phyloP scores from a whole-genome alignment of 2,888 invertebrate species.

The Eulithis prunata region DNA sequence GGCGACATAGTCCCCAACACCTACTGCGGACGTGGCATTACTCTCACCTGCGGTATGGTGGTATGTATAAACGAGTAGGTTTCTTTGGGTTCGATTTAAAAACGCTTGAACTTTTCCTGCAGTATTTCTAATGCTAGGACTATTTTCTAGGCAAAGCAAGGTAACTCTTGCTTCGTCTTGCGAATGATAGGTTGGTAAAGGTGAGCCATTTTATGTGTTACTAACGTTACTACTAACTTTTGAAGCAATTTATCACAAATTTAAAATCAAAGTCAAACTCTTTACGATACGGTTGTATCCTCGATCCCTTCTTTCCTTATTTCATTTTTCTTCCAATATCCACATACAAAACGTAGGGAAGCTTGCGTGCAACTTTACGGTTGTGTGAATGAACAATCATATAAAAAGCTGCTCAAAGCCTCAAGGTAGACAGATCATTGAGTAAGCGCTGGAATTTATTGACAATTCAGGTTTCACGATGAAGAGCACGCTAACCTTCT shows the following conservation, averaged over 20 bases:
- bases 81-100: slow-evolving; percentile 63
- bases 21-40: slow-evolving; percentile 99
- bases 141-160: slow-evolving; percentile 68
- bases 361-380: slow-evolving; percentile 58
- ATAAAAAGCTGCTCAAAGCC: slow-evolving; percentile 45
- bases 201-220: slow-evolving; percentile 84
- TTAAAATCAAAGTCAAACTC: slow-evolving; percentile 82
- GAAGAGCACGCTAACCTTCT: slow-evolving; percentile 99
- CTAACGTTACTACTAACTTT: slow-evolving; percentile 56
- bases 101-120: slow-evolving; percentile 48
- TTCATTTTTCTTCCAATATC: slow-evolving; percentile 58
- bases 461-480: slow-evolving; percentile 95
- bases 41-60: slow-evolving; percentile 99
- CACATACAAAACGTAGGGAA: slow-evolving; percentile 44
- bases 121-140: slow-evolving; percentile 48
- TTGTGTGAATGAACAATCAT: slow-evolving; percentile 50
- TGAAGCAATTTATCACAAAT: slow-evolving; percentile 62
- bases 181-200: slow-evolving; percentile 72
- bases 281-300: slow-evolving; percentile 56
- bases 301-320: slow-evolving; percentile 49
- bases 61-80: slow-evolving; percentile 88
- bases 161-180: slow-evolving; percentile 69
- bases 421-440: slow-evolving; percentile 52
- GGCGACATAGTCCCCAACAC: slow-evolving; percentile 99
- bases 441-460: slow-evolving; percentile 79